Evolutionary conservation across 2,113 vertebrate genomes (phyloP), one percentile per base, ranked within the genome.

Genomic region (Amblyopsis rosae): DNA sequence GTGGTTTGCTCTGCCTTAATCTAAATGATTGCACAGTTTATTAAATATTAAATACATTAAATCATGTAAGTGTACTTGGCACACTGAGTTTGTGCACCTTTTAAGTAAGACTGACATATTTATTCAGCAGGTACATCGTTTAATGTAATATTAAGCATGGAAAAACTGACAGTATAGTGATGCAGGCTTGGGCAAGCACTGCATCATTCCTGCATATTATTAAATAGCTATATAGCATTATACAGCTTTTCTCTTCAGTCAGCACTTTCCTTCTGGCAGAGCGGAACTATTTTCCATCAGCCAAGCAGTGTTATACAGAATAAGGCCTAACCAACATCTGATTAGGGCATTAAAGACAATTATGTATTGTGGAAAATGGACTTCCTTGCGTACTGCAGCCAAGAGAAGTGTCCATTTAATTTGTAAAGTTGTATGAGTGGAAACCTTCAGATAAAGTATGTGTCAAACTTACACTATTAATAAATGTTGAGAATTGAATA

Each of bases 121-220:
- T 15, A 61, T 62, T 82, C 64, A 77, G 59, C 16, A 68, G 61
- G 75, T 57, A 58, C 15, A 58, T 3, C 45, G 41, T 41, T 13
- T 70, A 54, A 6, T 41, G 45, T 72, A 51, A 67, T 59, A 79
- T 84, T 76, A 47, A 70, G 56, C 26, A 46, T 5, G 7, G 41
- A 11, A 61, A 76, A 53, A 2, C 0, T n/a, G 12, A 48, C 3
- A 1, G 32, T 64, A 72, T 53, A 59, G 51, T 32, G 76, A 70
- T 65, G 70, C 79, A 83, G 80, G 79, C 77, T 82, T 73, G 69
- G 71, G 72, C 77, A 86, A 73, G 79, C 70, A 66, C 54, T 61
- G 33, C 73, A 69, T 86, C 69, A 81, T 85, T 87, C 80, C 82
- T 79, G 61, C 72, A 69, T 67, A 69, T 75, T 77, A 84, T 82